phyloP scores from a whole-genome alignment of 2,797 vertebrate genomes.

The Poeciliopsis turneri region DNA sequence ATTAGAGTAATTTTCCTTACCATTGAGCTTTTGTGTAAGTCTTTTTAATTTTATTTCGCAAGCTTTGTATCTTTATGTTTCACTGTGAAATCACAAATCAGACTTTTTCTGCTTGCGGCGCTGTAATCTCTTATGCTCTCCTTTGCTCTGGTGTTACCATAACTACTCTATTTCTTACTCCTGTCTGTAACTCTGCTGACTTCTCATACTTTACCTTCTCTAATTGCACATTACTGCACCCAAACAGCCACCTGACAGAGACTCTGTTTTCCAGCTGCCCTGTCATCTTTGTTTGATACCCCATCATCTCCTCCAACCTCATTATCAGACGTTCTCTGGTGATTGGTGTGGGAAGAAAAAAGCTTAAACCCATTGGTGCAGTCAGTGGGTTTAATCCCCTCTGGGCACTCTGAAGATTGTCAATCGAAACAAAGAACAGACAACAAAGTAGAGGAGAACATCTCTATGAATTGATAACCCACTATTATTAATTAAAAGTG shows the following conservation, averaged over 20 bases:
- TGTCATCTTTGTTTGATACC: conserved; percentile 32
- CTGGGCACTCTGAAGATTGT: conserved; percentile 54
- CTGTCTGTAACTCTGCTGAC: conserved; percentile 4
- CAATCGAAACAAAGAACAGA: conserved; percentile 33
- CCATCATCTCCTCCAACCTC: conserved; percentile 25
- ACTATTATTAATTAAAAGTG: conserved; percentile 57
- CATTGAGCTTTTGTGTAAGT: conserved; percentile 6
- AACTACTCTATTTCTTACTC: conserved; percentile 43
- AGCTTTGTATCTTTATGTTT: conserved; percentile 6
- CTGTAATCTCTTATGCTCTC: conserved; percentile 11
- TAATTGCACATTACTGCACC: conserved; percentile 15
- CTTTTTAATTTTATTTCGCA: not conserved
- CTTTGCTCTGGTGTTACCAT: conserved; percentile 20
- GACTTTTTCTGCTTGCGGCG: conserved; percentile 23
- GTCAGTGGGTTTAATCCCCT: conserved; percentile 49
- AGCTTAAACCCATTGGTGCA: conserved; percentile 30
- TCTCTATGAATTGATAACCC: conserved; percentile 59
- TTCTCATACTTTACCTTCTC: conserved; percentile 5
- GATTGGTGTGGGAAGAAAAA: conserved; percentile 29
- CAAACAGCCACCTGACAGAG: conserved; percentile 25
- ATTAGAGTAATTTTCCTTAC: not conserved
- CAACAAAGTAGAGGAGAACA: conserved; percentile 11
- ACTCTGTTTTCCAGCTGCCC: conserved; percentile 17
- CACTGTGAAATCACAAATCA: not conserved
- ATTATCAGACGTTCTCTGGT: conserved; percentile 30